phyloP scores from a whole-genome alignment of 2,797 vertebrate genomes.

The Jordanella pulchra region DNA sequence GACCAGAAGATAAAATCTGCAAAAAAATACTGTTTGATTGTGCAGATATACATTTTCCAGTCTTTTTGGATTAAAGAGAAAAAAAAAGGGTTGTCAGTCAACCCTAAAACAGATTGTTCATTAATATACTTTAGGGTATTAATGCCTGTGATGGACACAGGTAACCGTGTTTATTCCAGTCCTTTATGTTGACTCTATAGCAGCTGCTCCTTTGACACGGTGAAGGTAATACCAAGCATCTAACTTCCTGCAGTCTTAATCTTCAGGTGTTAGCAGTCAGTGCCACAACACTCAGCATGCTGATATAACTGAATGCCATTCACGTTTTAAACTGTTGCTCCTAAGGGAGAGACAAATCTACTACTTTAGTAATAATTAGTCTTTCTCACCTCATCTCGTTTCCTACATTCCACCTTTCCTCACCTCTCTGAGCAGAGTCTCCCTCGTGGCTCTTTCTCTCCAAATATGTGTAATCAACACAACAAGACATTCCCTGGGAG shows the following conservation, averaged over 20 bases:
- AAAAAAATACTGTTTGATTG: no score
- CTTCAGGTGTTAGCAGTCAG: slow-evolving; percentile 43
- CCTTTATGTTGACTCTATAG: slow-evolving; percentile 30
- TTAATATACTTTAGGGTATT: neutral
- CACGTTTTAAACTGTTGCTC: slow-evolving; percentile 12
- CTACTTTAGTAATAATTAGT: slow-evolving; percentile 41
- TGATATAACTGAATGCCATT: slow-evolving; percentile 13
- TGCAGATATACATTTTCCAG: neutral
- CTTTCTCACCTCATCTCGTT: slow-evolving; percentile 27
- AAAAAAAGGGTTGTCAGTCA: neutral
- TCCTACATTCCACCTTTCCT: slow-evolving; percentile 49
- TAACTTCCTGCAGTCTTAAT: slow-evolving; percentile 50
- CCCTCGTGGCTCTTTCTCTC: slow-evolving; percentile 49
- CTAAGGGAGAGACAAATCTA: slow-evolving; percentile 39
- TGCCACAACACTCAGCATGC: slow-evolving; percentile 33
- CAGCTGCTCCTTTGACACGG: slow-evolving; percentile 36
- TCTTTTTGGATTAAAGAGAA: neutral
- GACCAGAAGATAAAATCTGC: no score
- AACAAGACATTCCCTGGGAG: slow-evolving; percentile 51
- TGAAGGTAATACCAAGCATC: slow-evolving; percentile 47
- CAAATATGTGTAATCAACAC: slow-evolving; percentile 74
- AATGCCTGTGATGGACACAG: neutral
- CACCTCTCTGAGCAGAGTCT: slow-evolving; percentile 36
- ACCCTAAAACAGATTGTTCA: neutral
- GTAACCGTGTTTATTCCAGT: neutral